Evolutionary conservation across 2,113 vertebrate genomes (phyloP), one percentile per base, ranked within the genome.

Genomic region (Glaucidium brasilianum): DNA sequence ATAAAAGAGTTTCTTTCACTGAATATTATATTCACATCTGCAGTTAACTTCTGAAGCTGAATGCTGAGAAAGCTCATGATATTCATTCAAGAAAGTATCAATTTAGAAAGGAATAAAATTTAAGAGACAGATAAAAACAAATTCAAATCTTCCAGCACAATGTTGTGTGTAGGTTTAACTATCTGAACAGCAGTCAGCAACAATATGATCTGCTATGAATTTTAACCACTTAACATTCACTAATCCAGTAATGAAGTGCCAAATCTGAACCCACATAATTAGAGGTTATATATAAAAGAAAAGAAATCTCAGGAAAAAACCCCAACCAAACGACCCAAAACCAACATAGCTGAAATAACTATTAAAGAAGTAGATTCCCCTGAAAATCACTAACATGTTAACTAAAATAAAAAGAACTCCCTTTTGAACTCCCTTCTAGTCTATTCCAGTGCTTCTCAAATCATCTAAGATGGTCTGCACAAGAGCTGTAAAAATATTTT

Each of bases 251-350:
- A 68, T 15, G 3, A 90, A 93, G 21, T 52, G 21, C 43, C 49
- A 88, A 68, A 85, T 88, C 23, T 60, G 71, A 94, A 97, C 32
- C 15, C 20, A 37, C 47, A 75, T 77, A 90, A 92, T 81, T 90
- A 62, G 9, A 89, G 2, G 4, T 34, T 86, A 56, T 35, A 72
- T 20, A 49, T 11, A 83, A 73, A 81, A 83, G 29, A 90, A 92
- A 82, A 85, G 8, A 22, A 88, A 50, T 3, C 1, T 1, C 1
- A 43, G 23, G 14, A 0, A 1, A 6, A 32, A 66, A 64, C 15
- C 37, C 5, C 43, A 45, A 8, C 5, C 32, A n/a, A 8, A 45
- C 13, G 50, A 71, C 26, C 12, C 6, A 60, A 29, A 26, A 25
- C 3, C 9, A 16, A 47, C 29, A 35, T 1, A 43, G 4, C 11